Percentiles rank a stretch among this genome's conserved stretches.
Conservation (phyloP, 2,888 invertebrate genomes). For the Lycocerus yunnanus region DNA sequence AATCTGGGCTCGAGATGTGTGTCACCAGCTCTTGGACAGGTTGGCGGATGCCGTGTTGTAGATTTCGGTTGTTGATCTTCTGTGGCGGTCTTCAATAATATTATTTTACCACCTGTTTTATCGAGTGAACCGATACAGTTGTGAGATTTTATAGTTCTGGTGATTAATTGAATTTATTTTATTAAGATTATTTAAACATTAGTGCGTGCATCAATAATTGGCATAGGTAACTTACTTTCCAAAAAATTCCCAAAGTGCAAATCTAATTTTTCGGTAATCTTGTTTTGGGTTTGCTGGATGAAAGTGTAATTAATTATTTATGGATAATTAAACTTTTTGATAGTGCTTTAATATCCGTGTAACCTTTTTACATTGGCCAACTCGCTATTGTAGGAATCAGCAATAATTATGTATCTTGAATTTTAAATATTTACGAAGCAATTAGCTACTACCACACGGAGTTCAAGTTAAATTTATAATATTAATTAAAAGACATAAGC, state of each 20-base stretch:
- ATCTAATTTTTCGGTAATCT: neutral
- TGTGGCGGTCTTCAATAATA: slow-evolving; percentile 26
- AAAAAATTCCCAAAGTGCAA: neutral
- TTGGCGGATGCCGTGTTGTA: slow-evolving; percentile 36
- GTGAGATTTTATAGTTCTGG: neutral
- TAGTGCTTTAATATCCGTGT: neutral
- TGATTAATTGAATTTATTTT: neutral
- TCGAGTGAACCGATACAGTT: neutral
- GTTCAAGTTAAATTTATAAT: neutral
- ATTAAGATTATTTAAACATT: neutral
- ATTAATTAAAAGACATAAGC: neutral
- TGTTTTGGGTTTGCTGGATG: neutral
- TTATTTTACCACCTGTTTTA: slow-evolving; percentile 12
- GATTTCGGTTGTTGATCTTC: slow-evolving; percentile 37
- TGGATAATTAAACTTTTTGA: neutral
- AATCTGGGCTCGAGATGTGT: slow-evolving; percentile 44
- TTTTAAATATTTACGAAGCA: neutral
- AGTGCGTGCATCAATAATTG: too few relatives aligned
- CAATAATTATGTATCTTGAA: neutral
- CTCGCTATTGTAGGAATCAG: too few relatives aligned
- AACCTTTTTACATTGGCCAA: neutral
- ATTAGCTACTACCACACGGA: neutral
- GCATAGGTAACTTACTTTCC: neutral
- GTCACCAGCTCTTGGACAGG: slow-evolving; percentile 39
- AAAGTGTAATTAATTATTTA: neutral